Conservation (phyloP, 2,113 vertebrate species). For the Theristicus caerulescens region DNA sequence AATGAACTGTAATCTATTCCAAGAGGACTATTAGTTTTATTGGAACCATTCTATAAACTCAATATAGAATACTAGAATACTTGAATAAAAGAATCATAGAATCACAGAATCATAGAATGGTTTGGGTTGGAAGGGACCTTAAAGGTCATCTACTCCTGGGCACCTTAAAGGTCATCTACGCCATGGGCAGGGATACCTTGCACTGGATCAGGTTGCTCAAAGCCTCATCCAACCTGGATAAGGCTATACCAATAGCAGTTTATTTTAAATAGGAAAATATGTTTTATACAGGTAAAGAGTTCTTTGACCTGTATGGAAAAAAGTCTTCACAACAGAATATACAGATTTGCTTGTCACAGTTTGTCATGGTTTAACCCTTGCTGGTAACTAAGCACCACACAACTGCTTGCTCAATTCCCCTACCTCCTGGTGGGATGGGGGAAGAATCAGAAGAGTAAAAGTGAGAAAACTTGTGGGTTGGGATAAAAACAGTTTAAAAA, state of each 20-base stretch:
- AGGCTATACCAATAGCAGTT: neutral
- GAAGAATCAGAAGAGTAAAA: neutral
- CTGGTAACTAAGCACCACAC: neutral
- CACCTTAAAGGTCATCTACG: neutral
- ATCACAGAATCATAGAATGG: neutral
- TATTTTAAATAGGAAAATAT: conserved; percentile 37
- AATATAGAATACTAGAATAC: neutral
- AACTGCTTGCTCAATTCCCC: neutral
- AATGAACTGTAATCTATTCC: conserved; percentile 34
- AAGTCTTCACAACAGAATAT: neutral
- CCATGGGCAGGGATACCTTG: neutral
- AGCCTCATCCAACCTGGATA: neutral
- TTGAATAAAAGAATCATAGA: neutral
- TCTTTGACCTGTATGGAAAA: neutral
- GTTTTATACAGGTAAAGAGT: neutral
- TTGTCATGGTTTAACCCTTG: neutral
- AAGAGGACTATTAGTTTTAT: conserved; percentile 32
- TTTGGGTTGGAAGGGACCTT: neutral
- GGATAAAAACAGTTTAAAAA: neutral
- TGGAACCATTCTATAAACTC: neutral
- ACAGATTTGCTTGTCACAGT: neutral
- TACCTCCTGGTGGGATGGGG: too few species aligned
- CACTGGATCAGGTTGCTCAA: neutral
- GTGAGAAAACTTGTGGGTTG: neutral
- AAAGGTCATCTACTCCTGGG: neutral